A percentile compares a stretch with the other conserved stretches of the same genome.
Evolutionary conservation across 2,113 vertebrate species (phyloP).

Genomic region (Lonchura striata): DNA sequence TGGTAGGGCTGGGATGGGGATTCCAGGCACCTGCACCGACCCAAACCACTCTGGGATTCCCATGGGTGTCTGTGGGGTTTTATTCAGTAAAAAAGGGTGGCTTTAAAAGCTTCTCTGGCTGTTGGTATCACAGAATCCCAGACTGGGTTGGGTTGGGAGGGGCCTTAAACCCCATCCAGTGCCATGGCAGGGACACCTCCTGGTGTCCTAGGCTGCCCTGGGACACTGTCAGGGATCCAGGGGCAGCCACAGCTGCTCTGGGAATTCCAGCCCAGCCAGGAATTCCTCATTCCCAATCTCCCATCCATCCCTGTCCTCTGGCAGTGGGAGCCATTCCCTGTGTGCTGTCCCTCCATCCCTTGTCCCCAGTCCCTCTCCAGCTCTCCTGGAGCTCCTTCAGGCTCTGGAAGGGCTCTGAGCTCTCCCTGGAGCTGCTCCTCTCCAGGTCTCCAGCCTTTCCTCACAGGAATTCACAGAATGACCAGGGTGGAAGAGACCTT

Average conservation of each 20-base stretch:
- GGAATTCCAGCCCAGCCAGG: fast-evolving
- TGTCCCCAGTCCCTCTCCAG: background rate
- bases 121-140: too few species aligned
- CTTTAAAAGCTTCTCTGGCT: background rate
- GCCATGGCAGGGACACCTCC: background rate
- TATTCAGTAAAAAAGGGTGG: fast-evolving
- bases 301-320: background rate
- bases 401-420: fast-evolving
- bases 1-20: background rate
- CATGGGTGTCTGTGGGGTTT: background rate
- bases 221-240: background rate
- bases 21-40: background rate
- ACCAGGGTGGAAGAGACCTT: background rate
- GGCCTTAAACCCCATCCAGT: too few species aligned
- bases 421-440: background rate
- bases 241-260: background rate
- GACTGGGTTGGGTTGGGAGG: background rate
- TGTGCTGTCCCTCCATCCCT: background rate
- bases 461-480: too few species aligned
- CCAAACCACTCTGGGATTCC: background rate
- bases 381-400: background rate
- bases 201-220: background rate
- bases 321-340: background rate
- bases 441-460: background rate
- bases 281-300: background rate